Base-by-base conservation (phyloP, 1,140 invertebrate species). In the Formica selysi region DNA sequence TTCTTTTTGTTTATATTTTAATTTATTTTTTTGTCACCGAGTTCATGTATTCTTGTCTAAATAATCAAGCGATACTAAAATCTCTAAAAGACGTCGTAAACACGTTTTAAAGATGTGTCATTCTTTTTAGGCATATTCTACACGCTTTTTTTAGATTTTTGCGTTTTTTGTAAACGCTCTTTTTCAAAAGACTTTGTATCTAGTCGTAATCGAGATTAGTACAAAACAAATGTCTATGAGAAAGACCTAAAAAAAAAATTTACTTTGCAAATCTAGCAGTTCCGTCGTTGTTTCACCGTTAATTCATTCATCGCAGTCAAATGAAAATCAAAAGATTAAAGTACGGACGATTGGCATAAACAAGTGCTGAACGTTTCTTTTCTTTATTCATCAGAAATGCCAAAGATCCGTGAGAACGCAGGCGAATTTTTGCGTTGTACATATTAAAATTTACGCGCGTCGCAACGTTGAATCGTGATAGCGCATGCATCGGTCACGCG, bases 401-500 rank as follows among this genome's bases (percentile, higher is more conserved):
- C 26, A 11, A 54, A 79, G n/a, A 65, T 38, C 10, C 38, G 22
- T 29, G 65, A 8, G 26, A 70, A 70, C 22, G 22, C 22, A 22
- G 22, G 22, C 22, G 22, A 22, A 22, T 22, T 61, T 73, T 22
- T 59, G 64, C 48, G 32, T 32, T 13, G 22, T 26, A n/a, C n/a
- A 38, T 29, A 61, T 61, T 22, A 71, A 57, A 71, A 73, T 32
- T 8, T 32, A 22, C 19, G 36, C 19, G 78, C 32, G 65, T 32
- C 36, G n/a, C 32, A 44, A 64, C 38, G 44, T 68, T 41, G n/a
- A 73, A 19, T 29, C 26, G 26, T 38, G 79, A 73, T 61, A 62
- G 74, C 65, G 44, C 32, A 68, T n/a, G 76, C 62, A n/a, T 41
- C 54, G 38, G 26, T 61, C 79, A 73, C 68, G 67, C 68, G 68